Percentiles rank a stretch among this genome's conserved stretches.
Conservation (phyloP, 1,140 invertebrate genomes). For the Acyrthosiphon pisum region DNA sequence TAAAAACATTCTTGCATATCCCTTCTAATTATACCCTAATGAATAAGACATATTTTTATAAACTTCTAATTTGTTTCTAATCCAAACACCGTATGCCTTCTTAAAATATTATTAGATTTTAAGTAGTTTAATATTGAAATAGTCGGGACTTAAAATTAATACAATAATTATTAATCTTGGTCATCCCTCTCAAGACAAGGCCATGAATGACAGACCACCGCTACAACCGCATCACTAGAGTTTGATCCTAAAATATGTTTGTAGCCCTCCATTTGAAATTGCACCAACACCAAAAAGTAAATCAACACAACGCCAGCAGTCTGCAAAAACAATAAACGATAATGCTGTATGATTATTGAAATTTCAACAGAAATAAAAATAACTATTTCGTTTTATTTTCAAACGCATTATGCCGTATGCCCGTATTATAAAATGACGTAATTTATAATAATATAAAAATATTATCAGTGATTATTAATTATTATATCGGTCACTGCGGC, state of each 20-base stretch:
- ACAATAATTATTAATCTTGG: not conserved
- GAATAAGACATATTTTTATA: no score
- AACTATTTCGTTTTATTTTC: not conserved
- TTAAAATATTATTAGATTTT: not conserved
- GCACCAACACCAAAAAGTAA: constrained; percentile 47
- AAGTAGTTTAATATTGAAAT: not conserved
- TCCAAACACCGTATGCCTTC: no score
- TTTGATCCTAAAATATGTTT: constrained; percentile 5
- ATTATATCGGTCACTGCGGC: not conserved
- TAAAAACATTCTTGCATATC: no score
- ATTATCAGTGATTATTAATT: not conserved
- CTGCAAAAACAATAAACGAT: constrained; percentile 16
- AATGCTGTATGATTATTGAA: not conserved
- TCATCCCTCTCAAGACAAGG: constrained; percentile 28
- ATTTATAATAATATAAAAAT: not conserved
- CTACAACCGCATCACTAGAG: not conserved
- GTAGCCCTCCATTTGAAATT: constrained; percentile 43
- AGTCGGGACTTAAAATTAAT: not conserved
- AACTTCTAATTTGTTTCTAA: no score
- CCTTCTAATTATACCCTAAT: no score
- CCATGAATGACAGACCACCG: constrained; percentile 1
- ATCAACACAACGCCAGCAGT: constrained; percentile 27
- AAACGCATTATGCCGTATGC: not conserved
- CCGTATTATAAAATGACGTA: not conserved
- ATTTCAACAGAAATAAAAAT: not conserved